Evolutionary conservation across 2,113 vertebrate genomes (phyloP).

Genomic region (Leptosomus discolor): DNA sequence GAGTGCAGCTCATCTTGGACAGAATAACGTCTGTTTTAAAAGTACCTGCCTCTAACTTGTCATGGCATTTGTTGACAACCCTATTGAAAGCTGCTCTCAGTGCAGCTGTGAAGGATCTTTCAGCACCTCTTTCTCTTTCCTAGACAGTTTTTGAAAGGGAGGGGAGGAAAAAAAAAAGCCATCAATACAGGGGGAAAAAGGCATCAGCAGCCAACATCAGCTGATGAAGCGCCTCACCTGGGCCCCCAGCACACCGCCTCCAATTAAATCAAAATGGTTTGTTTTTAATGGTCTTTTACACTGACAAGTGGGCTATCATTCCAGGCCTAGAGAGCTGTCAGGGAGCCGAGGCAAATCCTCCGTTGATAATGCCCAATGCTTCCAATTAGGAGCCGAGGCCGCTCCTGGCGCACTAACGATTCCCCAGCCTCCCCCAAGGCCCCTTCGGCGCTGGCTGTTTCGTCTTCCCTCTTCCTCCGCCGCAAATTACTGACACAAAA

Average conservation of each 20-base stretch:
- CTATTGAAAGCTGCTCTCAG: slow-evolving; percentile 56
- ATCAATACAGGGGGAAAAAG: slow-evolving; percentile 60
- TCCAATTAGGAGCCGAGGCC: slow-evolving; percentile 95
- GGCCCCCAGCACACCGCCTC: slow-evolving; percentile 86
- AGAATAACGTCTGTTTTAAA: slow-evolving; percentile 58
- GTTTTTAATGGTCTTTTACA: slow-evolving; percentile 99
- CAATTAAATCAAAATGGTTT: slow-evolving; percentile 99
- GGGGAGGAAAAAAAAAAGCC: slow-evolving; percentile 3
- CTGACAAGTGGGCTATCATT: slow-evolving; percentile 99
- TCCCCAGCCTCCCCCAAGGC: slow-evolving; percentile 84
- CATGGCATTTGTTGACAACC: slow-evolving; percentile 71
- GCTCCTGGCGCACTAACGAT: slow-evolving; percentile 93
- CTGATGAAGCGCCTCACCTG: slow-evolving; percentile 84
- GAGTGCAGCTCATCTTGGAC: slow-evolving; percentile 34
- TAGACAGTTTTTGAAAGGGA: slow-evolving; percentile 72
- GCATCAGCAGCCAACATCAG: slow-evolving; percentile 44
- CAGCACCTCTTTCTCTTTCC: slow-evolving; percentile 59
- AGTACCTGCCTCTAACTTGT: slow-evolving; percentile 49
- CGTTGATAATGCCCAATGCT: slow-evolving; percentile 99
- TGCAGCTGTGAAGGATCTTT: slow-evolving; percentile 39
- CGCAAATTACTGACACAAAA: slow-evolving; percentile 99
- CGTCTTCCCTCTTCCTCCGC: slow-evolving; percentile 73
- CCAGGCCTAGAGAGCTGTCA: slow-evolving; percentile 97
- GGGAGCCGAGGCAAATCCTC: slow-evolving; percentile 93
- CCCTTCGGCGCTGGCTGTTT: slow-evolving; percentile 75